A percentile compares a stretch with the other conserved stretches of the same genome.
phyloP scores from a whole-genome alignment of 2,888 invertebrate species.

The Uropetala carovei region DNA sequence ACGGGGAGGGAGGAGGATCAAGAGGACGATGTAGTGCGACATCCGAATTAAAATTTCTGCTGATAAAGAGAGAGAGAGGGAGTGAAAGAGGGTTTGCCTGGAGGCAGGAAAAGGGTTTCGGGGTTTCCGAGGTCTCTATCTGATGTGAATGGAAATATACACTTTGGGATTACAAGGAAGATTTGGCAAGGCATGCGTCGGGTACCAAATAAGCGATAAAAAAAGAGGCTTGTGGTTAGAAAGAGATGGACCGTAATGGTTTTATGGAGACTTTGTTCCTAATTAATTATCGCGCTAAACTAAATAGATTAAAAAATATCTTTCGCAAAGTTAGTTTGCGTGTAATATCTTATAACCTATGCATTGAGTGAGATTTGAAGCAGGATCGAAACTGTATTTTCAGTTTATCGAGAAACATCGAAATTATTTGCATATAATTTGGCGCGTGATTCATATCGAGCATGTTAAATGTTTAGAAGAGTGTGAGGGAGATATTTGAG shows the following conservation, averaged over 20 bases:
- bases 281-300: no score
- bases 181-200: background rate
- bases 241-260: background rate
- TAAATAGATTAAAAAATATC: no score
- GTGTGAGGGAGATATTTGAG: no score
- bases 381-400: no score
- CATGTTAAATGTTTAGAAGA: no score
- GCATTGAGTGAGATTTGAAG: no score
- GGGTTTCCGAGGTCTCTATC: background rate
- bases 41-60: conserved; percentile 7
- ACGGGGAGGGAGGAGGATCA: background rate
- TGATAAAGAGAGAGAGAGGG: background rate
- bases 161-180: background rate
- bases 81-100: background rate
- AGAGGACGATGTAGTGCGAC: background rate
- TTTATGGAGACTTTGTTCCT: background rate
- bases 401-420: no score
- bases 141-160: conserved; percentile 3
- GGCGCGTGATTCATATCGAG: no score
- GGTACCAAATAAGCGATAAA: background rate
- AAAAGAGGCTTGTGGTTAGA: background rate
- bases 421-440: no score
- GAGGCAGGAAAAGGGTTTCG: background rate
- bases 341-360: no score
- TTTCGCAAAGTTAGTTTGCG: no score